phyloP scores from a whole-genome alignment of 1,140 invertebrate species.

The Brachionus paranguensis region DNA sequence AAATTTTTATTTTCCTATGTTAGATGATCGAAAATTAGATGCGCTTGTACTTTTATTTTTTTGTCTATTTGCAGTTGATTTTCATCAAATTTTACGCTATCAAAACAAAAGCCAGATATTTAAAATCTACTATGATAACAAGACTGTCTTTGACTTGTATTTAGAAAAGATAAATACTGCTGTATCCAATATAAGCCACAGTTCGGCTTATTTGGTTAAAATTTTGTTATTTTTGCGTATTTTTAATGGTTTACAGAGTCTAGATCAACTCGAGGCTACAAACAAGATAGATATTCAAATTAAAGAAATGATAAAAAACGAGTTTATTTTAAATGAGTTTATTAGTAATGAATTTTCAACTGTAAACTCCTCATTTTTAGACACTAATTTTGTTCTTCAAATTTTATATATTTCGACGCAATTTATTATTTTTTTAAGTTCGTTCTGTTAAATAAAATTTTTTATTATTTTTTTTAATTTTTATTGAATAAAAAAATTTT shows the following conservation, averaged over 20 bases:
- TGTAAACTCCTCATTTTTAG: not conserved
- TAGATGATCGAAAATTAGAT: not conserved
- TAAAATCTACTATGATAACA: not conserved
- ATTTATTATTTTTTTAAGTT: not conserved
- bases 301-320: not conserved
- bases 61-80: not conserved
- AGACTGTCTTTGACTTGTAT: not conserved
- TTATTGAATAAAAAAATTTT: not conserved
- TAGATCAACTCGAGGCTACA: not conserved
- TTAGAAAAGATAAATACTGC: not conserved
- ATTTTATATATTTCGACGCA: not conserved
- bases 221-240: not conserved
- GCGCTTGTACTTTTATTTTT: not conserved
- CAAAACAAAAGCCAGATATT: not conserved
- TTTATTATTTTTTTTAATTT: not conserved
- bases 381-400: not conserved
- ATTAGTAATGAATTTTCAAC: not conserved
- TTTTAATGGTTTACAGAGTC: not conserved
- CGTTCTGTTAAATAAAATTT: not conserved
- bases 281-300: not conserved
- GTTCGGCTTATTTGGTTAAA: not conserved
- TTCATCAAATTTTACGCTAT: not conserved
- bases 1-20: not conserved
- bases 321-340: conserved; percentile 5
- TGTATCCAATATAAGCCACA: not conserved